phyloP scores from a whole-genome alignment of 2,888 invertebrate genomes.

The Abscondita cerata region DNA sequence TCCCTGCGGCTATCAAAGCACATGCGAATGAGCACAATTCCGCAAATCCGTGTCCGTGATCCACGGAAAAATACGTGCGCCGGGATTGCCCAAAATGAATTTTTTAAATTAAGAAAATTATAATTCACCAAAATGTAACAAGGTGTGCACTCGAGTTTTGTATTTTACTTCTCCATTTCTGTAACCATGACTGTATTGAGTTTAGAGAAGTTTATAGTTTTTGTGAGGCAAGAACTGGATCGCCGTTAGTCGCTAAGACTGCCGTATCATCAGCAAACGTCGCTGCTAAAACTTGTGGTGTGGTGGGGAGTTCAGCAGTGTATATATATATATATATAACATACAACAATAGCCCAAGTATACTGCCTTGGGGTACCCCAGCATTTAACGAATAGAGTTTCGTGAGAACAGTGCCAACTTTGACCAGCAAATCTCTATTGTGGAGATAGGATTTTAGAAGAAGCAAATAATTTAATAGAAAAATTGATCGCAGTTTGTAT shows the following conservation, averaged over 20 bases:
- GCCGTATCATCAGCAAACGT: neutral
- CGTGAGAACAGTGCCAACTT: conserved; percentile 4
- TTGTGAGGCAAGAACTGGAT: neutral
- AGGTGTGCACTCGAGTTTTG: too few species aligned
- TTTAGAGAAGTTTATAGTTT: neutral
- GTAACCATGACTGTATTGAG: too few species aligned
- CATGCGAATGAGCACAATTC: too few species aligned
- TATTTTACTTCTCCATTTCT: too few species aligned
- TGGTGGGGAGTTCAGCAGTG: neutral
- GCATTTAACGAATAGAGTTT: neutral
- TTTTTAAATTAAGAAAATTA: too few species aligned
- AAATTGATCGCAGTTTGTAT: neutral
- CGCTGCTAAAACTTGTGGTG: neutral
- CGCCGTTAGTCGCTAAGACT: neutral
- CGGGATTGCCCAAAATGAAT: too few species aligned
- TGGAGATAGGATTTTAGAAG: neutral
- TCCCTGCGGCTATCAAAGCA: too few species aligned
- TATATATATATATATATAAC: too few species aligned
- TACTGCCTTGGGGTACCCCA: neutral
- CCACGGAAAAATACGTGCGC: too few species aligned
- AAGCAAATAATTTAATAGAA: neutral
- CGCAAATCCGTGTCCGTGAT: too few species aligned
- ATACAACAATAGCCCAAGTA: neutral
- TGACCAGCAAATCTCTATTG: neutral
- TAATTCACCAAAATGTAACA: too few species aligned